phyloP scores from a whole-genome alignment of 2,113 vertebrate genomes.

The Prunella himalayana region DNA sequence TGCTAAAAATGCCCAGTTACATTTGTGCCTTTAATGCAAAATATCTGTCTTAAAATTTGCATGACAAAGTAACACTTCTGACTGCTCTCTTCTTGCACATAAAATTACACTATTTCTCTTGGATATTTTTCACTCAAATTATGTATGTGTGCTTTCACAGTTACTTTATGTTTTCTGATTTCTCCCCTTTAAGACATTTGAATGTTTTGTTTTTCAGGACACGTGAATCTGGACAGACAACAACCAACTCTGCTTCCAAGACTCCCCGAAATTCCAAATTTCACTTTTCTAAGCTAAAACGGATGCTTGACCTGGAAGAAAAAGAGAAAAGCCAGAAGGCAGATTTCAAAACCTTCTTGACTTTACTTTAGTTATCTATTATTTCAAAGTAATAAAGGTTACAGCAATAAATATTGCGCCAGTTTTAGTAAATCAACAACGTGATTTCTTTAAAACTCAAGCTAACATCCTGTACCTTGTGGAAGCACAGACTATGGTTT shows the following conservation, averaged over 20 bases:
- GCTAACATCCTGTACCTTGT: not conserved
- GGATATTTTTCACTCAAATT: not conserved
- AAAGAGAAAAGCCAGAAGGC: constrained; percentile 74
- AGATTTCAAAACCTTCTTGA: constrained; percentile 87
- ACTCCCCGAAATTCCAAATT: constrained; percentile 74
- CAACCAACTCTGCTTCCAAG: constrained; percentile 70
- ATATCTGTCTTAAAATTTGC: not conserved
- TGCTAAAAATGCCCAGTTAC: not conserved
- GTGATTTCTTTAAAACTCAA: not conserved
- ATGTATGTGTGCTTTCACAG: not conserved
- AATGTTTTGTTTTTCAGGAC: constrained; percentile 67
- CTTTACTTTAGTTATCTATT: constrained; percentile 73
- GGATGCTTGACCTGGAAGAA: constrained; percentile 82
- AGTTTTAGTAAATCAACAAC: not conserved
- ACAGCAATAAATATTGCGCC: not conserved
- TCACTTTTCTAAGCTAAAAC: constrained; percentile 85
- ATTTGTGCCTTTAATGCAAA: not conserved
- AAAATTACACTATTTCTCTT: not conserved
- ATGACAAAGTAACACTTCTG: not conserved
- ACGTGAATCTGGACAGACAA: constrained; percentile 52
- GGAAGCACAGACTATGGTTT: not conserved
- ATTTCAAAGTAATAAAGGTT: not conserved
- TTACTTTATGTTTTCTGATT: not conserved
- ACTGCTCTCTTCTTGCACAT: not conserved
- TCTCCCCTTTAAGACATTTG: not conserved